Percentiles rank a stretch among this genome's conserved stretches.
These are phyloP conservation scores for Drepanosiphum platanoidis DNA, from an alignment of 2,888 invertebrate genomes.

Conservation along the genomic window DNA sequence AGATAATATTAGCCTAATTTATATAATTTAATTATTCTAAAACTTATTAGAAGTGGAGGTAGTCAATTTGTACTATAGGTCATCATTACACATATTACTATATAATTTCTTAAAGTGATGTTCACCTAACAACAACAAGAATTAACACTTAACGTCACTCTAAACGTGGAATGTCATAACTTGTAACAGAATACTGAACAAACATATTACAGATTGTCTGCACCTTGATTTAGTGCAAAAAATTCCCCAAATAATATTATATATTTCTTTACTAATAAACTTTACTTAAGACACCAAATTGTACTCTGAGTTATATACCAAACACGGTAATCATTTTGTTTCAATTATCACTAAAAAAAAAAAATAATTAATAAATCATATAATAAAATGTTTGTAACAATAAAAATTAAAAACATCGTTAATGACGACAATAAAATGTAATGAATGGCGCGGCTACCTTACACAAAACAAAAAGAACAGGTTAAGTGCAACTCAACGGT, in stretches of 20 bases:
- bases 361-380: slow-evolving; percentile 40
- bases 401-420: slow-evolving; percentile 23
- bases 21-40: slow-evolving; percentile 55
- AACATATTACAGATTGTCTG: slow-evolving; percentile 58
- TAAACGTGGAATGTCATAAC: slow-evolving; percentile 59
- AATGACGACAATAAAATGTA: slow-evolving; percentile 41
- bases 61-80: slow-evolving; percentile 61
- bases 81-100: slow-evolving; percentile 55
- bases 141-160: slow-evolving; percentile 50
- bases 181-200: slow-evolving; percentile 60
- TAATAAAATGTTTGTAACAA: slow-evolving; percentile 55
- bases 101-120: slow-evolving; percentile 57
- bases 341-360: slow-evolving; percentile 57
- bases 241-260: slow-evolving; percentile 60
- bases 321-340: slow-evolving; percentile 58
- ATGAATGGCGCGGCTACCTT: slow-evolving; percentile 27
- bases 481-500: not conserved
- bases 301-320: slow-evolving; percentile 61
- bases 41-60: slow-evolving; percentile 61
- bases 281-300: slow-evolving; percentile 62
- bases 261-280: slow-evolving; percentile 54
- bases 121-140: slow-evolving; percentile 55
- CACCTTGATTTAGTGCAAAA: slow-evolving; percentile 57
- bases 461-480: slow-evolving; percentile 32
- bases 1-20: slow-evolving; percentile 60